These are phyloP conservation scores for Cynoglossus semilaevis DNA, from an alignment of 2,113 vertebrate genomes.

Conservation along the genomic window DNA sequence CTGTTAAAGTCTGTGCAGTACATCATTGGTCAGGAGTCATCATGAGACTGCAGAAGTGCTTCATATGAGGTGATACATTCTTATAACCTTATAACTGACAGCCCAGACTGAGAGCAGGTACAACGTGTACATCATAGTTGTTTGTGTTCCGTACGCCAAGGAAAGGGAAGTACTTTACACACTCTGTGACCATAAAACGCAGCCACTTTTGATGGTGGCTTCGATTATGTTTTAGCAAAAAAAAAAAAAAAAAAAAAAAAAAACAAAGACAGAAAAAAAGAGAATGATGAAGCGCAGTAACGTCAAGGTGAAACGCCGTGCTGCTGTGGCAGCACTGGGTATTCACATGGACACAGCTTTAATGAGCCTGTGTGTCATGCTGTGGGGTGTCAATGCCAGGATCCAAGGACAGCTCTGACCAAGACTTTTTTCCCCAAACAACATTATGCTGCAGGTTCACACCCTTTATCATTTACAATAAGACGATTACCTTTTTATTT, in stretches of 20 bases:
- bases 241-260: neutral
- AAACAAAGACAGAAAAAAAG: neutral
- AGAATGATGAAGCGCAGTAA: neutral
- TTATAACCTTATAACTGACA: neutral
- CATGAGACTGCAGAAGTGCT: neutral
- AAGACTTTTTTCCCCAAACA: neutral
- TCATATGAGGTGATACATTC: neutral
- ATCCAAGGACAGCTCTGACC: neutral
- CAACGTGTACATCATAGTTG: neutral
- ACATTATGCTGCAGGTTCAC: neutral
- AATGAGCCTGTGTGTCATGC: conserved; percentile 9
- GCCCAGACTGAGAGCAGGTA: neutral
- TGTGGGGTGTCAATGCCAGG: neutral
- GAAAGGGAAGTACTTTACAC: neutral
- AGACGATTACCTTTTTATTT: neutral
- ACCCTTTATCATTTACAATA: neutral
- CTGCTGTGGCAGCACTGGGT: neutral
- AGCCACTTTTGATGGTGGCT: conserved; percentile 3
- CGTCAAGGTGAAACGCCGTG: conserved; percentile 3
- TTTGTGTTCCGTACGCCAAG: neutral
- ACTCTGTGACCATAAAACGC: neutral
- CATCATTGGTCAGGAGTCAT: neutral
- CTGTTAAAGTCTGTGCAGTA: neutral
- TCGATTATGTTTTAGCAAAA: neutral
- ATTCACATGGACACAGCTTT: neutral